A percentile compares a stretch with the other conserved stretches of the same genome.
phyloP scores from a whole-genome alignment of 1,140 invertebrate species.

The Wiebesia pumilae region DNA sequence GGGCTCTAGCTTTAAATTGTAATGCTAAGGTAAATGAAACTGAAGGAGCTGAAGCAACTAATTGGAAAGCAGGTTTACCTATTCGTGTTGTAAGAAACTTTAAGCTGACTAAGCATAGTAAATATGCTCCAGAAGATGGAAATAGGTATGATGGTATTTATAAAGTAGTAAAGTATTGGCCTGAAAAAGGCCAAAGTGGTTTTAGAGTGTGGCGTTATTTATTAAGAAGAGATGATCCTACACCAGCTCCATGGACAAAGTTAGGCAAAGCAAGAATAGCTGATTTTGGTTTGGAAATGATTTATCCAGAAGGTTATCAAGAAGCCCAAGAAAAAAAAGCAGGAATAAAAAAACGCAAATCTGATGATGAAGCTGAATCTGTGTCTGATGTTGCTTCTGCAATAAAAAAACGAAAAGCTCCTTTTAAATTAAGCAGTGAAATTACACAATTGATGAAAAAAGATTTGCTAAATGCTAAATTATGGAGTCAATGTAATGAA shows the following conservation, averaged over 20 bases:
- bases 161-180: slow-evolving; percentile 90
- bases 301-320: slow-evolving; percentile 85
- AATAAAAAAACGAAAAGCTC: slow-evolving; percentile 70
- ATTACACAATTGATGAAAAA: slow-evolving; percentile 76
- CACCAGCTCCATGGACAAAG: slow-evolving; percentile 88
- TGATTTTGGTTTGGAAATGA: slow-evolving; percentile 62
- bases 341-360: slow-evolving; percentile 62
- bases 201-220: slow-evolving; percentile 89
- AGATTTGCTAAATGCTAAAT: slow-evolving; percentile 80
- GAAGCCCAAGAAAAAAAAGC: slow-evolving; percentile 78
- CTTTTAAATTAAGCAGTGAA: slow-evolving; percentile 74
- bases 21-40: slow-evolving; percentile 80
- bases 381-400: slow-evolving; percentile 55
- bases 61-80: slow-evolving; percentile 85
- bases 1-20: slow-evolving; percentile 87
- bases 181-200: slow-evolving; percentile 86
- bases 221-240: slow-evolving; percentile 85
- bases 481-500: slow-evolving; percentile 80
- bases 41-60: slow-evolving; percentile 81
- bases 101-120: slow-evolving; percentile 84
- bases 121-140: slow-evolving; percentile 87
- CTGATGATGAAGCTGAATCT: slow-evolving; percentile 30
- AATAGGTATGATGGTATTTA: slow-evolving; percentile 86
- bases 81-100: slow-evolving; percentile 87
- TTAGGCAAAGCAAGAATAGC: slow-evolving; percentile 78